Conservation (phyloP, 2,888 invertebrate species). For the Mesorhabditis spiculigera region DNA sequence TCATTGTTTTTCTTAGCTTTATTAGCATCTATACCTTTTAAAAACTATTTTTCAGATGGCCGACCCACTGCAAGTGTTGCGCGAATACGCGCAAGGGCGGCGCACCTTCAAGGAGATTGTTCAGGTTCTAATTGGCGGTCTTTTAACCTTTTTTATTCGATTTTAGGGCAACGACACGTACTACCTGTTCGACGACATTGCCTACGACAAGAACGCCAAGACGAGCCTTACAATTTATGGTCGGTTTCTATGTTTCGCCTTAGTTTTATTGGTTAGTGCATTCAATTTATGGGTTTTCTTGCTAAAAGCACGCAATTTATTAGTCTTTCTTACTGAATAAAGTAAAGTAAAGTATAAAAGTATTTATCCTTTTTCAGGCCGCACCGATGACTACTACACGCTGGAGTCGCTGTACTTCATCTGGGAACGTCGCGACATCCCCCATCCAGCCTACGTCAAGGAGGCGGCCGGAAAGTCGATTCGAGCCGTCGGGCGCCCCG, state of each 20-base stretch:
- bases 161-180: conserved; percentile 89
- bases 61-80: conserved; percentile 16
- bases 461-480: conserved; percentile 71
- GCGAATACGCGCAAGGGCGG: conserved; percentile 28
- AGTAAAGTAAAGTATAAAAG: background rate
- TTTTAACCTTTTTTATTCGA: background rate
- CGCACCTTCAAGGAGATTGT: conserved; percentile 18
- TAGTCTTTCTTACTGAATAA: background rate
- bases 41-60: background rate
- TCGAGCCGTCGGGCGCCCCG: conserved; percentile 42
- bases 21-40: background rate
- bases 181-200: conserved; percentile 97
- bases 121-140: conserved; percentile 15
- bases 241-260: conserved; percentile 68
- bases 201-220: conserved; percentile 96
- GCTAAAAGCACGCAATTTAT: background rate
- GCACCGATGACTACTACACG: conserved; percentile 91
- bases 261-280: conserved; percentile 62
- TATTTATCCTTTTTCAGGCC: conserved; percentile 52
- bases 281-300: background rate
- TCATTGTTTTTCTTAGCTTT: background rate
- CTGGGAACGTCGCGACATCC: conserved; percentile 81
- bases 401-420: conserved; percentile 91
- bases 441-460: conserved; percentile 90
- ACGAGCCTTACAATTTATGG: conserved; percentile 89